A percentile compares a stretch with the other conserved stretches of the same genome.
Evolutionary conservation across 2,797 vertebrate species (phyloP).

Genomic region (Acanthurus lineatus): DNA sequence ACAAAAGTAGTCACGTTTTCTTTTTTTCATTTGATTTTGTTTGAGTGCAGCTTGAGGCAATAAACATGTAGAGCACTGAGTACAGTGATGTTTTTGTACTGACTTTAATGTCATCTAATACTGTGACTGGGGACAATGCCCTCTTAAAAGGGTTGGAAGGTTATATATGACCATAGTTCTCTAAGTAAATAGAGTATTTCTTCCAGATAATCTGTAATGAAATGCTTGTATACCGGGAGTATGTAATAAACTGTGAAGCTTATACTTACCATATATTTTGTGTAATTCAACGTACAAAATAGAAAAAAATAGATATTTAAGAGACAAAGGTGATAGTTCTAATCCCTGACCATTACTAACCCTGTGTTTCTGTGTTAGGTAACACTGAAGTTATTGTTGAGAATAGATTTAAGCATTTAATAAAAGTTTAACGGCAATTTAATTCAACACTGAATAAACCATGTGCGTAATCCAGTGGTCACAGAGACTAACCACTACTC

Average conservation of each 20-base stretch:
- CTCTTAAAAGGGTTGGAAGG: not conserved
- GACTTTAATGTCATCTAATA: constrained; percentile 29
- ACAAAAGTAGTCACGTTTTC: not conserved
- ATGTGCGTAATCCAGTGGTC: not conserved
- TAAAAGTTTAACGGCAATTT: too few relatives aligned
- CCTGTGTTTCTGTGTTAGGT: not conserved
- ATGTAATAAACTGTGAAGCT: not conserved
- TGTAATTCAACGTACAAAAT: not conserved
- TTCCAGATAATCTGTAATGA: not conserved
- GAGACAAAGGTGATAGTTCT: too few relatives aligned
- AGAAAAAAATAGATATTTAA: not conserved
- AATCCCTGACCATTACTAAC: not conserved
- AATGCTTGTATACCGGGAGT: not conserved
- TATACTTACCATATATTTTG: not conserved
- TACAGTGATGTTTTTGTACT: constrained; percentile 23
- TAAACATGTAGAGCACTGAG: constrained; percentile 14
- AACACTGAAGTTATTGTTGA: constrained; percentile 8
- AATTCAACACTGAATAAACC: not conserved
- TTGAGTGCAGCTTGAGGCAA: constrained; percentile 36
- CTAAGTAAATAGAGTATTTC: not conserved
- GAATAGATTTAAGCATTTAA: not conserved
- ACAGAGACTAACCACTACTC: not conserved
- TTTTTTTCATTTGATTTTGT: constrained; percentile 1
- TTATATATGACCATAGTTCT: not conserved
- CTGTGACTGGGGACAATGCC: constrained; percentile 3